Conservation (phyloP, 2,888 invertebrate species). For the Diarsia brunnea region DNA sequence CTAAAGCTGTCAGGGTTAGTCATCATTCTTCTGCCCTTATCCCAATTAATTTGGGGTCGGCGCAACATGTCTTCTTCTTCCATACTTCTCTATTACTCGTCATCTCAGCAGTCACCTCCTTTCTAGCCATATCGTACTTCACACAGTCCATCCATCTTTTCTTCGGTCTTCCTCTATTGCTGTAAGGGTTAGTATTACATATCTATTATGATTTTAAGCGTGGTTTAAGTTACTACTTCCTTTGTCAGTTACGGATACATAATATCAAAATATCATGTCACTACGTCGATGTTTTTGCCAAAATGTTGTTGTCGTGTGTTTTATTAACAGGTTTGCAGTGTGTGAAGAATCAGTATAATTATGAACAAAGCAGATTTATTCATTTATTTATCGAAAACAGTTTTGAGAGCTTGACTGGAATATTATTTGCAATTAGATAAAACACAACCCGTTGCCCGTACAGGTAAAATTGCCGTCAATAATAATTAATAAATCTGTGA, state of each 20-base stretch:
- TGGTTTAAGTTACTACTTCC: neutral
- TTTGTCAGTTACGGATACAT: neutral
- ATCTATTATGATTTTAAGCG: neutral
- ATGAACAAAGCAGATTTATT: neutral
- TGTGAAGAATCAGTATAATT: slow-evolving; percentile 3
- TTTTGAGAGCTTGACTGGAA: neutral
- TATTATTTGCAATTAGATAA: neutral
- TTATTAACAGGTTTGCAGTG: slow-evolving; percentile 40
- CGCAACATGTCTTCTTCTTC: too few species aligned
- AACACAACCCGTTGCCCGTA: accelerated
- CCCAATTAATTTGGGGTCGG: too few species aligned
- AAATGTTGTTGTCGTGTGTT: slow-evolving; percentile 24
- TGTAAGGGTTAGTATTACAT: neutral
- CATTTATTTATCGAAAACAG: neutral
- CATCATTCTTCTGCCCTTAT: too few species aligned
- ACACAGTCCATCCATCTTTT: too few species aligned
- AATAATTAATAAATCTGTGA: neutral
- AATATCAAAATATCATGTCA: slow-evolving; percentile 21
- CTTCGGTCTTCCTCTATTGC: too few species aligned
- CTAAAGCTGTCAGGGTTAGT: too few species aligned
- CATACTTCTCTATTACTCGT: too few species aligned
- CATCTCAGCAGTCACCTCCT: too few species aligned
- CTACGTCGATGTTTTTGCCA: neutral
- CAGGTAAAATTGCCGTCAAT: neutral
- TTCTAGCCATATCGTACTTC: too few species aligned